A percentile compares a stretch with the other conserved stretches of the same genome.
Conservation (phyloP, 2,888 invertebrate genomes). For the Dicranocentrus wangi region DNA sequence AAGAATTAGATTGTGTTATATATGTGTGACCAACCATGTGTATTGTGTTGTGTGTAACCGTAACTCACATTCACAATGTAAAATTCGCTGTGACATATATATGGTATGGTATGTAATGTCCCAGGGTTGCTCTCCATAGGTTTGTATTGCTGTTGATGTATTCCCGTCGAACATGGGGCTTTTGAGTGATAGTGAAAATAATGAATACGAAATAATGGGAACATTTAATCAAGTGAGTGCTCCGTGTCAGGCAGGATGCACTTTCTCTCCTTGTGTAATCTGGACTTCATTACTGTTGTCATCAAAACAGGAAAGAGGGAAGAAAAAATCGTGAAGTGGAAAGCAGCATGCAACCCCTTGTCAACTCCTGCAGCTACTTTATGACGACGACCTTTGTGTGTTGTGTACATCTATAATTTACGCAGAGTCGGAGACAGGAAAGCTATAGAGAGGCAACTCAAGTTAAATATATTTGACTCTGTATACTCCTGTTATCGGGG, state of each 20-base stretch:
- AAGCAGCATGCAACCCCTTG: too few species aligned
- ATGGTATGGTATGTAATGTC: not conserved
- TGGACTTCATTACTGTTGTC: constrained; percentile 11
- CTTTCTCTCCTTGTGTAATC: not conserved
- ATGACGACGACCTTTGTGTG: constrained; percentile 21
- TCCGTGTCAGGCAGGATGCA: not conserved
- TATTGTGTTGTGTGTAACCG: too few species aligned
- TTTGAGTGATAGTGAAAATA: not conserved
- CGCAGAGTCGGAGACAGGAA: too few species aligned
- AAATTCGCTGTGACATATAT: too few species aligned
- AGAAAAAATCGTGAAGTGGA: not conserved
- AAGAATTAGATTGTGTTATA: too few species aligned
- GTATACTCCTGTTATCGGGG: not conserved
- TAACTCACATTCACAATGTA: too few species aligned
- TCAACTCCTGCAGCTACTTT: not conserved
- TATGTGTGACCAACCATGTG: too few species aligned
- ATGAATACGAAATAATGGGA: constrained; percentile 3
- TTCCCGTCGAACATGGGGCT: too few species aligned
- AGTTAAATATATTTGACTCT: not conserved
- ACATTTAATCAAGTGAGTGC: constrained; percentile 30
- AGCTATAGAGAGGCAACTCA: not conserved
- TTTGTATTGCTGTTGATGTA: too few species aligned
- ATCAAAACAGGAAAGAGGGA: constrained; percentile 1
- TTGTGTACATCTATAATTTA: constrained; percentile 15
- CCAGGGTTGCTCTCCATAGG: too few species aligned